Evolutionary conservation across 2,888 invertebrate species (phyloP).

Genomic region (Polia nebulosa): DNA sequence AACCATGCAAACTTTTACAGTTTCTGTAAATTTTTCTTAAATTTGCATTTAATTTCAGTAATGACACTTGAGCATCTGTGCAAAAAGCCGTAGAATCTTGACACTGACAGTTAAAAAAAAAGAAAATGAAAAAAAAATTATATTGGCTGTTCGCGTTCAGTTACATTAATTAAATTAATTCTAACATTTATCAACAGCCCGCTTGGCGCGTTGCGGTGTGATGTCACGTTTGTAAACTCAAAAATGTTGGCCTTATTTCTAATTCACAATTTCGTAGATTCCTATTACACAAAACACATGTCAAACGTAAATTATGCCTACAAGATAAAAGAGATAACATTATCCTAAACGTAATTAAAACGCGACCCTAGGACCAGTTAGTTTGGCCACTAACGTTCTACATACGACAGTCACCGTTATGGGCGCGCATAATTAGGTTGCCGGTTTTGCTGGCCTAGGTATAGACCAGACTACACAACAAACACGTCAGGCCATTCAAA

Average conservation of each 20-base stretch:
- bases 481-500: slow-evolving; percentile 8
- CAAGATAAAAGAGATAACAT: slow-evolving; percentile 40
- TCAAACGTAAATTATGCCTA: not conserved
- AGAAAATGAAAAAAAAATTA: too few relatives aligned
- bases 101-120: too few relatives aligned
- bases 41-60: too few relatives aligned
- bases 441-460: slow-evolving; percentile 9
- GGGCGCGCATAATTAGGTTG: slow-evolving; percentile 40
- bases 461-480: not conserved
- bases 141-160: too few relatives aligned
- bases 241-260: not conserved
- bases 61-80: too few relatives aligned
- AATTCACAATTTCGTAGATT: not conserved
- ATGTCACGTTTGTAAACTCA: too few relatives aligned
- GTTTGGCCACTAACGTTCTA: slow-evolving; percentile 7
- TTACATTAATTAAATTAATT: too few relatives aligned
- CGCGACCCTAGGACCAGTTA: slow-evolving; percentile 33
- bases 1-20: too few relatives aligned
- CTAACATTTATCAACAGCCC: too few relatives aligned
- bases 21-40: too few relatives aligned
- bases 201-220: too few relatives aligned
- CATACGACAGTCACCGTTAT: slow-evolving; percentile 47
- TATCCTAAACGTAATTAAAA: slow-evolving; percentile 31
- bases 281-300: slow-evolving; percentile 1
- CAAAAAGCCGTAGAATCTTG: too few relatives aligned